Evolutionary conservation across 2,888 invertebrate genomes (phyloP).

Genomic region (Cataglyphis albicans): DNA sequence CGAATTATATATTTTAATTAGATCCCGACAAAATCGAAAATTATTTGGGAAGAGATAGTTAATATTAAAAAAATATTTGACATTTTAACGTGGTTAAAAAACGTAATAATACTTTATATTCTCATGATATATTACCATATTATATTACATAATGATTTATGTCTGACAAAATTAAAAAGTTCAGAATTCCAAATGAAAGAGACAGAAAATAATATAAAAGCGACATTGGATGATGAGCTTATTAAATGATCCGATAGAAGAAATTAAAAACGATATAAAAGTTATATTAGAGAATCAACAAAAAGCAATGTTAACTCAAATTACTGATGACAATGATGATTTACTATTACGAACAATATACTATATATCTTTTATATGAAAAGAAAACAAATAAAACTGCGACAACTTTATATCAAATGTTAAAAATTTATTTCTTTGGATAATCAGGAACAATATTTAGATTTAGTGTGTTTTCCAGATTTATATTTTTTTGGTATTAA

Average conservation of each 20-base stretch:
- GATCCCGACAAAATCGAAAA: too few species aligned
- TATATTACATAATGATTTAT: not conserved
- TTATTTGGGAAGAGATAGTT: not conserved
- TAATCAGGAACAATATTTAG: not conserved
- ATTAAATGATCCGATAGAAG: not conserved
- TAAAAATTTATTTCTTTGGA: not conserved
- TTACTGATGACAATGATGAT: not conserved
- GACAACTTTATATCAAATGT: not conserved
- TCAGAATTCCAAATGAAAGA: not conserved
- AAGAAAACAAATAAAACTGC: not conserved
- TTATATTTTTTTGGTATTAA: not conserved
- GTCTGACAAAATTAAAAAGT: not conserved
- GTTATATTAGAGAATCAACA: not conserved
- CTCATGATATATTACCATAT: not conserved
- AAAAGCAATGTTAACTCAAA: not conserved
- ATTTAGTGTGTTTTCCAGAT: constrained; percentile 1
- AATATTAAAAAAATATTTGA: constrained; percentile 1
- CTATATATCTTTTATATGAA: constrained; percentile 3
- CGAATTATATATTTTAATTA: too few species aligned
- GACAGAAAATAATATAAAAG: not conserved
- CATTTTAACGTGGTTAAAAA: not conserved
- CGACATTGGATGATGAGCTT: not conserved
- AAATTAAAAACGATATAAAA: not conserved
- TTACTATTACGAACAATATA: not conserved
- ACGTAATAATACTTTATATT: not conserved